A percentile compares a stretch with the other conserved stretches of the same genome.
Conservation (phyloP, 1,140 invertebrate species). For the Sesamia nonagrioides region DNA sequence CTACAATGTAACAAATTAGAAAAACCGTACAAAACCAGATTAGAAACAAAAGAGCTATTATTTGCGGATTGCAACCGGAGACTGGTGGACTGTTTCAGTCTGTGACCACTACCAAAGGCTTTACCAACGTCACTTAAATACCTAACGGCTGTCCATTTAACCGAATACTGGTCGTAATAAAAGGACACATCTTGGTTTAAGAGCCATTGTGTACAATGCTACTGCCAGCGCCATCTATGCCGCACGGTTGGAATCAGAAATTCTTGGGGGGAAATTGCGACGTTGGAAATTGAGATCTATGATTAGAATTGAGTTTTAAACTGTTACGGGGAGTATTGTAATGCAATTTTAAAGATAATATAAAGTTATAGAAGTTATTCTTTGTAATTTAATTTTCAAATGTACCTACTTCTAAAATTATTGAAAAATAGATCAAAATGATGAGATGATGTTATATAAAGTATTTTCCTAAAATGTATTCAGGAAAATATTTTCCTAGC, state of each 20-base stretch:
- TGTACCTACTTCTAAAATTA: no score
- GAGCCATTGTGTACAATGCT: slow-evolving; percentile 16
- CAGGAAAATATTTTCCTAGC: no score
- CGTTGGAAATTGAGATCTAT: slow-evolving; percentile 14
- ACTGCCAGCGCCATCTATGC: slow-evolving; percentile 42
- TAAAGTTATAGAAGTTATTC: no score
- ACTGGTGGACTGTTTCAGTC: slow-evolving; percentile 63
- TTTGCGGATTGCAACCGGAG: slow-evolving; percentile 64
- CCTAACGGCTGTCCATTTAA: slow-evolving; percentile 62
- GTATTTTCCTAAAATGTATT: no score
- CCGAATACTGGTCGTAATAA: slow-evolving; percentile 41
- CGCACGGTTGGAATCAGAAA: slow-evolving; percentile 1
- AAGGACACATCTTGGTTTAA: slow-evolving; percentile 46
- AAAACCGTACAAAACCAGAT: slow-evolving; percentile 31
- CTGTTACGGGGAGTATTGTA: neutral
- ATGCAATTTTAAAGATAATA: neutral
- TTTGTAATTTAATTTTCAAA: no score
- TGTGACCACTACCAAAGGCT: slow-evolving; percentile 51
- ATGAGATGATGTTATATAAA: no score
- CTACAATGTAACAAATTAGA: slow-evolving; percentile 9
- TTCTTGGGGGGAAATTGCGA: neutral
- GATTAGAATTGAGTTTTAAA: slow-evolving; percentile 1
- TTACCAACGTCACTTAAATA: slow-evolving; percentile 64
- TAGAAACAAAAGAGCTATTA: slow-evolving; percentile 61
- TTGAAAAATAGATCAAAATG: no score